Evolutionary conservation across 2,113 vertebrate species (phyloP), one percentile per base, ranked within the genome.

Genomic region (Rhabdomys dilectus): DNA sequence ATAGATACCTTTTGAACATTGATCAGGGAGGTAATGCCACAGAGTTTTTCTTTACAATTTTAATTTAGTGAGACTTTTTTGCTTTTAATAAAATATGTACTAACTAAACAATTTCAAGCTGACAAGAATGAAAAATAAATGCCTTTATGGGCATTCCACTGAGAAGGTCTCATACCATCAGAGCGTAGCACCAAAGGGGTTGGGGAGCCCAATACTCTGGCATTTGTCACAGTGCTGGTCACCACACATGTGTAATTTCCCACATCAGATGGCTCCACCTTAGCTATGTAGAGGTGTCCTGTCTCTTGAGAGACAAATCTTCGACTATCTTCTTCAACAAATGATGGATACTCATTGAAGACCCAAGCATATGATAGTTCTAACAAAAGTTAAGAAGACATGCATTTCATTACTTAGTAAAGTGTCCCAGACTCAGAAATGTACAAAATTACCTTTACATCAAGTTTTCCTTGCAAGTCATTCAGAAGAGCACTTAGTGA

Each of bases 231-330:
- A 0, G 96, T 97, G 97, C 99, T 99, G 91, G 99, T 99, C 10
- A 99, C 99, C 70, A 99, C 99, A 0, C 99, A 99, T 0, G 99
- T 99, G 98, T 99, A 99, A 98, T 99, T 99, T 31, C 99, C 99
- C 73, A 99, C 99, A 4, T 99, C 99, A 0, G 99, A 99, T 0
- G 99, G 98, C 93, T 99, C 99, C 17, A 99, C 99, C 96, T 99
- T 99, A 72, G 99, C 99, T 0, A 99, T 99, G 97, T 99, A 99
- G 39, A 99, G 99, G 97, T 99, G 99, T 0, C 99, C 99, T 0
- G 99, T 99, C 98, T 99, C 99, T 96, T 99, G 99, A 3, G 99
- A 99, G 87, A 99, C 98, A 90, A 99, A 99, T 11, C 99, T 98
- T 3, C 99, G 99, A 15, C 98, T 99, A 97, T 99, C 99, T 98